A percentile compares a stretch with the other conserved stretches of the same genome.
These are phyloP conservation scores for Oreortyx pictus DNA, from an alignment of 2,797 vertebrate genomes.

Conservation along the genomic window DNA sequence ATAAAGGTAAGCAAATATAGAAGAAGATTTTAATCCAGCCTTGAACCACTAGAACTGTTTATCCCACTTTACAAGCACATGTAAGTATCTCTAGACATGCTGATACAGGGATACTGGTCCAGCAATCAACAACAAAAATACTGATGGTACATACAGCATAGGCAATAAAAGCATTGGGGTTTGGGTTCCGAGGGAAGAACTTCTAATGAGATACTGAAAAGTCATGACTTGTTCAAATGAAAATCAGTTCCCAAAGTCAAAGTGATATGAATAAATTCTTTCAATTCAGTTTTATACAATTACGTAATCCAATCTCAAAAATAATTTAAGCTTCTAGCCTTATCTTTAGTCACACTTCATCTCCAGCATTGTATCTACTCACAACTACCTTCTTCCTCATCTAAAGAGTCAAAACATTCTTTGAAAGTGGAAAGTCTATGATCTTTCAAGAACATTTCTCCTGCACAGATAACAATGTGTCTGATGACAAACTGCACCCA, in stretches of 20 bases:
- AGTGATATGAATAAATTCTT: neutral
- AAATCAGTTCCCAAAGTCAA: neutral
- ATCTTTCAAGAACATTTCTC: neutral
- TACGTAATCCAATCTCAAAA: neutral
- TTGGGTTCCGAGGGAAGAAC: neutral
- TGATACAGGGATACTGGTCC: neutral
- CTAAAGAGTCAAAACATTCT: neutral
- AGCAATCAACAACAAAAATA: neutral
- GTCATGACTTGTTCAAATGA: neutral
- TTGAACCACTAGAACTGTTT: neutral
- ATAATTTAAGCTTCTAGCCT: neutral
- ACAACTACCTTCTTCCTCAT: neutral
- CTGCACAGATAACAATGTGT: neutral
- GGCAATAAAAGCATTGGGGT: neutral
- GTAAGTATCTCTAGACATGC: neutral
- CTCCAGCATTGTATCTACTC: neutral
- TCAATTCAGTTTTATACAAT: neutral
- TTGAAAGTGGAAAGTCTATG: neutral
- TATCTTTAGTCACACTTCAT: neutral
- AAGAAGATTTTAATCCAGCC: neutral
- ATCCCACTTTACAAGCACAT: neutral
- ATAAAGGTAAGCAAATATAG: neutral
- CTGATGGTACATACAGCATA: neutral
- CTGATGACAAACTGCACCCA: neutral
- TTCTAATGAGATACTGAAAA: neutral